A percentile compares a stretch with the other conserved stretches of the same genome.
These are phyloP conservation scores for Acipenser transmontanus DNA, from an alignment of 2,797 vertebrate species.

Conservation along the genomic window DNA sequence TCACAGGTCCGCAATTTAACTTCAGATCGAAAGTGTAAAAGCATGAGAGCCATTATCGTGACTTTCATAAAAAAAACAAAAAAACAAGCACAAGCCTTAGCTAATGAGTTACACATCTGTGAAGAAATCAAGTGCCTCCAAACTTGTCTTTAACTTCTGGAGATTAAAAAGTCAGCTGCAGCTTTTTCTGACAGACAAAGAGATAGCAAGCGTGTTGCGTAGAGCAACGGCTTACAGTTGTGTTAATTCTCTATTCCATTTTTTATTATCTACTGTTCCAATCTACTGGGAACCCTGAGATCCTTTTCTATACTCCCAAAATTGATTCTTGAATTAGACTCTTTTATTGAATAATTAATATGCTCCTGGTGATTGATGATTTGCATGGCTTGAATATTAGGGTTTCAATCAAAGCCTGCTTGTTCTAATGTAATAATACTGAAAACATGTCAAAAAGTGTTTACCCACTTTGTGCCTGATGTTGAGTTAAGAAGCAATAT, in stretches of 20 bases:
- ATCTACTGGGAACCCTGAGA: constrained; percentile 55
- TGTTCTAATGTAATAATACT: constrained; percentile 94
- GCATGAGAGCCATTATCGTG: constrained; percentile 57
- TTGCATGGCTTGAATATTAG: constrained; percentile 90
- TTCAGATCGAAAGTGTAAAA: constrained; percentile 60
- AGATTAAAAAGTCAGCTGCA: constrained; percentile 64
- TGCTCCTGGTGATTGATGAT: constrained; percentile 88
- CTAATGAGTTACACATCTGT: constrained; percentile 77
- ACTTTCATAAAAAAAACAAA: constrained; percentile 57
- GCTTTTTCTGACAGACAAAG: constrained; percentile 75
- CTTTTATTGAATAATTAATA: constrained; percentile 98
- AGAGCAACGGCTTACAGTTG: constrained; percentile 64
- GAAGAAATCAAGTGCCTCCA: constrained; percentile 73
- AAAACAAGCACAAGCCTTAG: constrained; percentile 34
- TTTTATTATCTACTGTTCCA: constrained; percentile 69
- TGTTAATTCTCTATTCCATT: constrained; percentile 85
- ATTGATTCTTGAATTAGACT: constrained; percentile 93
- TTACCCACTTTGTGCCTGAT: constrained; percentile 73
- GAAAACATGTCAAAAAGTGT: constrained; percentile 92
- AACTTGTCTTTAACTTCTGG: constrained; percentile 75
- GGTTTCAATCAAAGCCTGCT: constrained; percentile 93
- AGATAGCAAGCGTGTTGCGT: constrained; percentile 35
- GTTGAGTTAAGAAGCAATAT: constrained; percentile 74
- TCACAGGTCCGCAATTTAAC: constrained; percentile 67
- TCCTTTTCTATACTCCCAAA: constrained; percentile 61